Base-by-base conservation (phyloP, 1,140 invertebrate genomes). In the Drosophila kanapiae region DNA sequence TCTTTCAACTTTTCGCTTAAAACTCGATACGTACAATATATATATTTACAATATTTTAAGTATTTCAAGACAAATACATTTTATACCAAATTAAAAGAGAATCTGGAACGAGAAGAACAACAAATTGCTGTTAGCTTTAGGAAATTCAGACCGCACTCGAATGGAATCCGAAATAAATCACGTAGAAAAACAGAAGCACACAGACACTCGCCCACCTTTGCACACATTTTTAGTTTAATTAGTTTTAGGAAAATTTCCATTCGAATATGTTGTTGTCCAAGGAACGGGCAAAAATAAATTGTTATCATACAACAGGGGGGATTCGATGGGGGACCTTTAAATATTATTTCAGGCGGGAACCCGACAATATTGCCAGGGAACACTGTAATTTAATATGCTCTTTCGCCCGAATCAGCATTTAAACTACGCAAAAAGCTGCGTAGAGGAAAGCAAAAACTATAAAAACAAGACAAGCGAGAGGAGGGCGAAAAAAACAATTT, bases 31-130 rank as follows among this genome's bases (percentile, higher is more conserved):
- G 59, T 80, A 65, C 58, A 67, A 78, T 65, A 75, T 62, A 53
- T 82, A 47, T 87, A 90, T 85, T 79, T 88, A 78, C 82, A 88
- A 62, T 70, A 62, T 27, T 29, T 60, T 16, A 51, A 33, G 56
- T 59, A 45, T 59, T 68, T 60, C 31, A 63, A 77, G 65, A 83
- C 81, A 74, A 69, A 58, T 61, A 90, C 85, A 61, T 84, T 57
- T 88, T 47, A 68, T 68, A 60, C 71, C 75, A 78, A 85, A 75
- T 79, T 78, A 88, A 81, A 75, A 81, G 78, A 79, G 78, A 90
- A 85, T 90, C 84, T 88, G 85, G 10, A 90, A 88, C 16, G n/a
- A 60, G 16, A 68, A 18, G 38, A 18, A 16, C 33, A 23, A 16
- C 37, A 16, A n/a, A 27, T 7, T 37, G 3, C 9, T 2, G 47